phyloP scores from a whole-genome alignment of 2,888 invertebrate species.

The Pristionchus maxplancki region DNA sequence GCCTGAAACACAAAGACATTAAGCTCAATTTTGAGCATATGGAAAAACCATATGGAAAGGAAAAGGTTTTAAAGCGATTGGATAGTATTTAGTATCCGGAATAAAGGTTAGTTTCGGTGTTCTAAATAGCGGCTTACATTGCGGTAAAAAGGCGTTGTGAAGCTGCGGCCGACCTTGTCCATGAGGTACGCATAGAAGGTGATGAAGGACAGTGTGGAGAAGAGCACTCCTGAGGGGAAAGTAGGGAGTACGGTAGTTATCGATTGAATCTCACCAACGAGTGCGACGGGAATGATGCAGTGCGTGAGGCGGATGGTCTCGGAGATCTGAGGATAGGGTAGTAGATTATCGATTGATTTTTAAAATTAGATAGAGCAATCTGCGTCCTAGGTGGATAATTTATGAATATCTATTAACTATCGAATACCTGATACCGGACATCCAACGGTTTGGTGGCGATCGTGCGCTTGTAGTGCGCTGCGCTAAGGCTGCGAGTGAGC shows the following conservation, averaged over 20 bases:
- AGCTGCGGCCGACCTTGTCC: not conserved
- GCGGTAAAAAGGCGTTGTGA: conserved; percentile 29
- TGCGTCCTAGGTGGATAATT: too few species aligned
- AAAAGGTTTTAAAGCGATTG: too few species aligned
- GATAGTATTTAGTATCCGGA: too few species aligned
- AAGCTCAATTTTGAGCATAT: too few species aligned
- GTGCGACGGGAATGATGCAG: conserved; percentile 43
- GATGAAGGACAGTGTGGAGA: conserved; percentile 23
- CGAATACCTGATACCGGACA: conserved; percentile 36
- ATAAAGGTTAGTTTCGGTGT: too few species aligned
- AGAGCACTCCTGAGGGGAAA: conserved; percentile 28
- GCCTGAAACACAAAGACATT: too few species aligned
- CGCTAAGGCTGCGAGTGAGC: not conserved
- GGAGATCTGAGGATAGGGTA: not conserved
- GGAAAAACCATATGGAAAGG: too few species aligned
- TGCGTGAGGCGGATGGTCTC: conserved; percentile 42
- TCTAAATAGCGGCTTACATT: too few species aligned
- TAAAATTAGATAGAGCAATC: too few species aligned
- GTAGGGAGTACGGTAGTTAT: not conserved
- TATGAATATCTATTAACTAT: too few species aligned
- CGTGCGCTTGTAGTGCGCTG: conserved; percentile 30
- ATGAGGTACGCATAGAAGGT: conserved; percentile 3
- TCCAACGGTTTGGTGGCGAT: conserved; percentile 19
- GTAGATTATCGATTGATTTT: not conserved
- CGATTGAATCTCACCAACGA: not conserved